phyloP scores from a whole-genome alignment of 2,797 vertebrate species.

The Spinus olivaceus region DNA sequence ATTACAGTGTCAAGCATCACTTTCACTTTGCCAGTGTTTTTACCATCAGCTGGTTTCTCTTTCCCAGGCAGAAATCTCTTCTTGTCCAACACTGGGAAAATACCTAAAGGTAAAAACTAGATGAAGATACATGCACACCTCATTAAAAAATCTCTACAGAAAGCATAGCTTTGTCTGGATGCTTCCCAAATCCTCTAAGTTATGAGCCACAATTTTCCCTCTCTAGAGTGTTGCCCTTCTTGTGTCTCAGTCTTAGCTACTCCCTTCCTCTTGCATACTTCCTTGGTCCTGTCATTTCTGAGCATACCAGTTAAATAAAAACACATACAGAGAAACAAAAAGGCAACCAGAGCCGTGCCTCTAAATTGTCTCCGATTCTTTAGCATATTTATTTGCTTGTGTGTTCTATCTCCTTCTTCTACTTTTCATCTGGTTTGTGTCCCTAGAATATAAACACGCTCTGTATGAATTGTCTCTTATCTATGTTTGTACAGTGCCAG shows the following conservation, averaged over 20 bases:
- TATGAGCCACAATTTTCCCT: neutral
- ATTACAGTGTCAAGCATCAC: conserved; percentile 16
- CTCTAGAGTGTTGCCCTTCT: neutral
- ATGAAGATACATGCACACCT: neutral
- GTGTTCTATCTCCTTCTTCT: neutral
- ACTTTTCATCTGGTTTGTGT: conserved; percentile 53
- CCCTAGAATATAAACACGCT: conserved; percentile 27
- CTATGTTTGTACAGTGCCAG: conserved; percentile 64
- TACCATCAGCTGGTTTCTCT: conserved; percentile 7
- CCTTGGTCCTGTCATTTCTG: neutral
- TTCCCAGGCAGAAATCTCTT: neutral
- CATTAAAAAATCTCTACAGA: neutral
- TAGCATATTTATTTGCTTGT: conserved; percentile 23
- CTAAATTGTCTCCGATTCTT: neutral
- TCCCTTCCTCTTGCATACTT: conserved; percentile 47
- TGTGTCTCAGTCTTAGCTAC: neutral
- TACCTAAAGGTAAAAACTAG: neutral
- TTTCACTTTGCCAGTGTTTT: conserved; percentile 15
- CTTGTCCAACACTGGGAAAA: neutral
- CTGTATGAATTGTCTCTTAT: conserved; percentile 55
- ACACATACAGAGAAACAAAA: neutral
- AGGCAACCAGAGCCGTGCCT: neutral
- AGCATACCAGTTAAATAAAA: neutral
- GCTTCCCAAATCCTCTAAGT: neutral
- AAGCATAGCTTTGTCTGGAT: neutral